Base-by-base conservation (phyloP, 2,797 vertebrate genomes). In the Typhlichthys subterraneus region DNA sequence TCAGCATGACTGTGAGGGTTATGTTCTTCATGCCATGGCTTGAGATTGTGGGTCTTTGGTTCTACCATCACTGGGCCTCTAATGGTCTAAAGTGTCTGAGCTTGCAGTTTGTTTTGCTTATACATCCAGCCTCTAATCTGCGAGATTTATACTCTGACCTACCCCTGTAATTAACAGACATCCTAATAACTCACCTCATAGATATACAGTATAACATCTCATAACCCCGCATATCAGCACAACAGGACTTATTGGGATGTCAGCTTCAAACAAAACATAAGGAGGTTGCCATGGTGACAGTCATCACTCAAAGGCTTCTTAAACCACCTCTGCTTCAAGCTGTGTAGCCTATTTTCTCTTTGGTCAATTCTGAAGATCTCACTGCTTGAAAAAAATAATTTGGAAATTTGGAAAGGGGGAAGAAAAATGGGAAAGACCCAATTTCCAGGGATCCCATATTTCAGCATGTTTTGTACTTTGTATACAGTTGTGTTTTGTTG, bases 181-280 rank as follows among this genome's bases (percentile, higher is more conserved):
- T 90, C 77, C 85, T 92, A 92, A 90, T 91, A 91, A 88, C 82
- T 91, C 82, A 89, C 78, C 85, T 89, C 85, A 72, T 87, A 85
- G 80, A 80, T 83, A 82, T 85, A 29, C 23, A 29, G 23, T 29
- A 82, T 72, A 86, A 83, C 88, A 80, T 85, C 90, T 85, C 87
- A 86, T 86, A 81, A 77, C 75, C 80, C 72, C 72, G 82, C 87
- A 89, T 87, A 92, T 88, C 84, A 85, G 80, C 75, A 83, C 59
- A 85, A 84, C 74, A 66, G 82, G 79, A 79, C 73, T 79, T 83
- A 82, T 77, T 85, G 79, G 82, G 82, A 86, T 76, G 78, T 82
- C 72, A 81, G 75, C 73, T 83, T 85, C 72, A 76, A 81, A 84
- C 71, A 84, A 92, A 90, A 93, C 86, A 91, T 17, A 46, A 75